Percentiles rank a stretch among this genome's conserved stretches.
phyloP scores from a whole-genome alignment of 2,888 invertebrate species.

The Pharmacophagus antenor region DNA sequence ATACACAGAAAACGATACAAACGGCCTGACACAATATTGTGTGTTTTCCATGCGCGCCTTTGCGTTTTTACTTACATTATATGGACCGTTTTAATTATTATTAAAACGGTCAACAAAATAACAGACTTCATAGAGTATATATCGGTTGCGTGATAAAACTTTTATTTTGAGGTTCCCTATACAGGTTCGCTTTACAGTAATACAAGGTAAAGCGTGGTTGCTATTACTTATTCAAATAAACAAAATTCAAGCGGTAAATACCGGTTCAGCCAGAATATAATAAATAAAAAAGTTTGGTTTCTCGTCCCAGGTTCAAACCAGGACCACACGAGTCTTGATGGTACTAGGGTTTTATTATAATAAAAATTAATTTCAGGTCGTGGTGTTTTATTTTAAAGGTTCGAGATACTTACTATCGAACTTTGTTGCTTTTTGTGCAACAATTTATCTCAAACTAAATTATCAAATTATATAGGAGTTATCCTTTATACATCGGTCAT shows the following conservation, averaged over 20 bases:
- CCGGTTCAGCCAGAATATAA: too few relatives aligned
- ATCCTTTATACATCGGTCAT: not conserved
- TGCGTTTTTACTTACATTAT: not conserved
- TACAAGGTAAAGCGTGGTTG: too few relatives aligned
- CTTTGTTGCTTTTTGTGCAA: not conserved
- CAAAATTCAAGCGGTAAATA: too few relatives aligned
- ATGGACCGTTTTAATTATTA: not conserved
- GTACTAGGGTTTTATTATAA: too few relatives aligned
- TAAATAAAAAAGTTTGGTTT: too few relatives aligned
- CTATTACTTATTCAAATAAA: too few relatives aligned
- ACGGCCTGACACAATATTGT: constrained; percentile 20
- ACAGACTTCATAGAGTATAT: not conserved
- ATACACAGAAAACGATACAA: constrained; percentile 24
- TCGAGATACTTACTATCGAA: not conserved
- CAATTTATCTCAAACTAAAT: not conserved
- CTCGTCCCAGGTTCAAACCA: too few relatives aligned
- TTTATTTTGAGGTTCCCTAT: too few relatives aligned
- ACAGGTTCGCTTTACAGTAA: too few relatives aligned
- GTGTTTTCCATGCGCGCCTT: not conserved
- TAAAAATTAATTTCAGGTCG: too few relatives aligned
- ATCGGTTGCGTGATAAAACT: not conserved
- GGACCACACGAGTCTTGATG: too few relatives aligned
- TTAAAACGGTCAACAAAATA: not conserved
- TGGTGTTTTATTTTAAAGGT: too few relatives aligned
- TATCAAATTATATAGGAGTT: not conserved